A percentile compares a stretch with the other conserved stretches of the same genome.
Conservation (phyloP, 2,888 invertebrate species). For the Calliphora vomitoria region DNA sequence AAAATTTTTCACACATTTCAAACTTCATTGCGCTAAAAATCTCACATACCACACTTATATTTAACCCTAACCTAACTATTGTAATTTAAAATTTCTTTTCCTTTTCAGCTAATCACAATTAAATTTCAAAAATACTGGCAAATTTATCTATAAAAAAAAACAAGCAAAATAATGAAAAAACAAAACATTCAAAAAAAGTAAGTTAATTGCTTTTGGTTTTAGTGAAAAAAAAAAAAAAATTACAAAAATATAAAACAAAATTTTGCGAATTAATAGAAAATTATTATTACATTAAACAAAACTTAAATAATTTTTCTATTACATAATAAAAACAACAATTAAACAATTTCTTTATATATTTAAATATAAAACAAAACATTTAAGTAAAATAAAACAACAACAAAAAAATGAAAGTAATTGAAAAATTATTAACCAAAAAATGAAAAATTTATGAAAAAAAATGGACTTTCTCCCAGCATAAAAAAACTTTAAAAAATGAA, state of each 20-base stretch:
- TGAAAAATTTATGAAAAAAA: constrained; percentile 48
- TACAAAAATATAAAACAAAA: constrained; percentile 33
- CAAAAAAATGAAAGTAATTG: constrained; percentile 34
- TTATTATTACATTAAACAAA: constrained; percentile 56
- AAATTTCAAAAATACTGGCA: constrained; percentile 59
- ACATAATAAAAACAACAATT: constrained; percentile 55
- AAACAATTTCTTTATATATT: constrained; percentile 61
- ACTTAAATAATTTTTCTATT: constrained; percentile 66
- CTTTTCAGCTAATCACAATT: constrained; percentile 73
- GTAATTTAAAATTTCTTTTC: constrained; percentile 44
- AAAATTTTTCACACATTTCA: constrained; percentile 11
- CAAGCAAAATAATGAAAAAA: constrained; percentile 47
- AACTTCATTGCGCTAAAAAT: neutral
- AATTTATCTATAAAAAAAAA: constrained; percentile 53
- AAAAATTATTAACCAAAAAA: constrained; percentile 41
- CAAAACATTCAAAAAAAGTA: constrained; percentile 50
- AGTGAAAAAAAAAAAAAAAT: constrained; percentile 51
- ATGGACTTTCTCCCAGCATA: constrained; percentile 55
- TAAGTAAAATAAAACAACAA: constrained; percentile 47
- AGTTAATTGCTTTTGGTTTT: constrained; percentile 66
- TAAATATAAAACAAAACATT: constrained; percentile 59
- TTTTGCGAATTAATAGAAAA: constrained; percentile 65
- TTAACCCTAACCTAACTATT: constrained; percentile 20
- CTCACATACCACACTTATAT: neutral
- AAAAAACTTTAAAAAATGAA: constrained; percentile 36